phyloP scores from a whole-genome alignment of 2,113 vertebrate species.

The Girardinichthys multiradiatus region DNA sequence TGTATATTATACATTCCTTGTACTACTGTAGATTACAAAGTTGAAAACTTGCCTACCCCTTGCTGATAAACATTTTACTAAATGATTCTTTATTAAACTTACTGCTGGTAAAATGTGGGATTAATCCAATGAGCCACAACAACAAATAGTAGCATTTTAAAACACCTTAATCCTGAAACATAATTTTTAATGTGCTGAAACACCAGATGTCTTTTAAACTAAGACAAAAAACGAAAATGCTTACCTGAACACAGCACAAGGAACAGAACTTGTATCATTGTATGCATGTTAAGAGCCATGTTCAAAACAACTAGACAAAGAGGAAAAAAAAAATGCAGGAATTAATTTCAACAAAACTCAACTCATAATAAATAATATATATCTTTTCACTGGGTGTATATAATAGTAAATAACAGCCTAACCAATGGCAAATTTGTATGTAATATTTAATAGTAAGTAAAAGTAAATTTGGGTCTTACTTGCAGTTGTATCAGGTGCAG shows the following conservation, averaged over 20 bases:
- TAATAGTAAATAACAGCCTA: not conserved
- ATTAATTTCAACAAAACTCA: not conserved
- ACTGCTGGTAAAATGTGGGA: not conserved
- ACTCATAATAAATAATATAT: not conserved
- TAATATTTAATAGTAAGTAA: not conserved
- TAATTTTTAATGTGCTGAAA: not conserved
- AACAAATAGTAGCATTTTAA: not conserved
- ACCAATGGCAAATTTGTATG: not conserved
- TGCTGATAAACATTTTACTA: not conserved
- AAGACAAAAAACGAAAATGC: not conserved
- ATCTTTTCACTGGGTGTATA: not conserved
- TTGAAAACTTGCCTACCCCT: no score
- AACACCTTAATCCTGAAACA: not conserved
- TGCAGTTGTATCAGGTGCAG: not conserved
- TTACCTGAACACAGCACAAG: slow-evolving; percentile 51
- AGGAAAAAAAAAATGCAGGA: not conserved
- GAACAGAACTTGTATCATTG: slow-evolving; percentile 11
- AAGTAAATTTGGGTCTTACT: slow-evolving; percentile 8
- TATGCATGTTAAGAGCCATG: not conserved
- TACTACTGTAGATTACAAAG: no score
- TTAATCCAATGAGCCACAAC: not conserved
- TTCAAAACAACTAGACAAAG: not conserved
- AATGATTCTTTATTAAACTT: not conserved
- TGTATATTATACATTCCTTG: no score
- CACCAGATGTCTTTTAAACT: not conserved